phyloP scores from a whole-genome alignment of 2,113 vertebrate genomes.

The Macaca nemestrina region DNA sequence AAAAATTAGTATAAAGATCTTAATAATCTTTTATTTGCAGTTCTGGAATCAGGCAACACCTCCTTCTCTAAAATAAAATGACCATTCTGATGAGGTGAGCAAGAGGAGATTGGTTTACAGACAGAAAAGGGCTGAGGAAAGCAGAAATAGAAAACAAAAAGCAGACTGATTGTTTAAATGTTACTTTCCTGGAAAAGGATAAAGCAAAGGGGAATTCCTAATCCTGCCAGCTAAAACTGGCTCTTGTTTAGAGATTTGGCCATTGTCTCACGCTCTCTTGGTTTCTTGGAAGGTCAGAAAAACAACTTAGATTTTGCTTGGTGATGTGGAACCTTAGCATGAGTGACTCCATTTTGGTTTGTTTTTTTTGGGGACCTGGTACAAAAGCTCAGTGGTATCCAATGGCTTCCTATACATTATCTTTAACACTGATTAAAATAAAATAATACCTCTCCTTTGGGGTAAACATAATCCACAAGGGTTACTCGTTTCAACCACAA shows the following conservation, averaged over 20 bases:
- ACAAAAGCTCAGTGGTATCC: not conserved
- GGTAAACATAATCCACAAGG: not conserved
- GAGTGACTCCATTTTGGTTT: not conserved
- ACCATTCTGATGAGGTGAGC: not conserved
- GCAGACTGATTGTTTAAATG: not conserved
- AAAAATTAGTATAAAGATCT: not conserved
- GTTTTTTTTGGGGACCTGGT: not conserved
- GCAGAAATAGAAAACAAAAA: not conserved
- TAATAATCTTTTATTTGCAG: not conserved
- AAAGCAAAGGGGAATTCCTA: not conserved
- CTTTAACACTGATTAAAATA: not conserved
- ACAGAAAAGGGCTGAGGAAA: not conserved
- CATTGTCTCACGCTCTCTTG: not conserved
- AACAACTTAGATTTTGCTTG: not conserved
- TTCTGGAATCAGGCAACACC: not conserved
- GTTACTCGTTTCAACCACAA: not conserved
- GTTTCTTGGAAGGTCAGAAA: not conserved
- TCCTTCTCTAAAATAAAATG: not conserved
- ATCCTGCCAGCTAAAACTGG: not conserved
- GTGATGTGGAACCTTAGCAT: not conserved
- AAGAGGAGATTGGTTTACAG: not conserved
- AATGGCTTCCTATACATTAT: not conserved
- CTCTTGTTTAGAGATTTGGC: not conserved
- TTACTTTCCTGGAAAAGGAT: not conserved
- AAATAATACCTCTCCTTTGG: not conserved